Evolutionary conservation across 2,888 invertebrate species (phyloP).

Genomic region (Psylliodes chrysocephalus): DNA sequence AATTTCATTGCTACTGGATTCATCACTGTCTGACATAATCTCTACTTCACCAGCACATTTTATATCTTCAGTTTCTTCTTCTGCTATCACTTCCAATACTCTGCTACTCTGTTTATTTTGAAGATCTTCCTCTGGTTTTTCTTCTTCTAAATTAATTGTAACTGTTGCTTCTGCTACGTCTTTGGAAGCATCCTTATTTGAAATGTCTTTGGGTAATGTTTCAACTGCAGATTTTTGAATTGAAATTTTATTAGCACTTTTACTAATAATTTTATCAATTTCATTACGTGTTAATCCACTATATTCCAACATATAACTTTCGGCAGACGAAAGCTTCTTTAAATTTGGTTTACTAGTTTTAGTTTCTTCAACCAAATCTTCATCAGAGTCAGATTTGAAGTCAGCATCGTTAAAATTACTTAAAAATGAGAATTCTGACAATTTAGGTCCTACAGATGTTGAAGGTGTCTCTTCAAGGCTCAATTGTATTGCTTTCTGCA

Average conservation of each 20-base stretch:
- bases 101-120: no score
- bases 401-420: constrained; percentile 56
- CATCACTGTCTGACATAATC: constrained; percentile 52
- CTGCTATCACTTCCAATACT: no score
- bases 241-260: background rate
- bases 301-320: constrained; percentile 80
- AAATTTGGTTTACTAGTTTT: constrained; percentile 28
- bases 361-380: constrained; percentile 48
- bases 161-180: no score
- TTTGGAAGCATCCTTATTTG: no score
- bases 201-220: background rate
- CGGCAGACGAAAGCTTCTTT: constrained; percentile 68
- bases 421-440: constrained; percentile 49
- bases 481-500: constrained; percentile 71
- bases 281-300: constrained; percentile 78
- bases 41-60: constrained; percentile 24
- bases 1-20: constrained; percentile 29
- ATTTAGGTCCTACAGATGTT: constrained; percentile 52
- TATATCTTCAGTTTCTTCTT: no score
- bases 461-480: constrained; percentile 67
- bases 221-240: background rate
- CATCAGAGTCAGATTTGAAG: constrained; percentile 55
- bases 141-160: no score
- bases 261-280: constrained; percentile 69
- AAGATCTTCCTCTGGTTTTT: no score